Evolutionary conservation across 2,888 invertebrate species (phyloP), one percentile per base, ranked within the genome.

Genomic region (Desoria tigrina): DNA sequence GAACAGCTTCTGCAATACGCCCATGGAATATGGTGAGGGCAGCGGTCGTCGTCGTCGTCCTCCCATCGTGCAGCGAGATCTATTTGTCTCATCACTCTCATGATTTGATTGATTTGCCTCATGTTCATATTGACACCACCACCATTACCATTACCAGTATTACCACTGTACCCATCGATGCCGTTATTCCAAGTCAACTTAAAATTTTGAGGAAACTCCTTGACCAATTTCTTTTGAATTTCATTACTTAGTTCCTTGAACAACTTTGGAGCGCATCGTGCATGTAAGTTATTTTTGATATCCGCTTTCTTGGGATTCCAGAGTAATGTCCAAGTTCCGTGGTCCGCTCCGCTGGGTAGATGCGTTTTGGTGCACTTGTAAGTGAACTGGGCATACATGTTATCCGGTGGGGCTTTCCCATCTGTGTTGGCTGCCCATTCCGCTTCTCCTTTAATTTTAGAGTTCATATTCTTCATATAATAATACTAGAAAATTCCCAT

Each of bases 161-260:
- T n/a, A n/a, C n/a, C n/a, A n/a, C n/a, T n/a, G n/a, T n/a, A n/a
- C n/a, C n/a, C n/a, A n/a, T n/a, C n/a, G n/a, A n/a, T n/a, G n/a
- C 32, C 32, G 32, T 32, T 32, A 32, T 11, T 32, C 54, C 11
- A 54, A n/a, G n/a, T 6, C 2, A 54, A 1, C n/a, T 14, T 6
- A 21, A 54, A 54, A 54, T 54, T 26, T 18, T 27, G 26, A 1
- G 26, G 54, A 54, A 54, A 54, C 2, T 27, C 54, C 21, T 26
- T 9, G 18, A n/a, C 32, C n/a, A 54, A n/a, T 18, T 54, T 28
- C 18, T 28, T 18, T 54, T 54, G 54, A n/a, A 54, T 54, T 54
- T 54, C 11, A 28, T 54, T 54, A 18, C 54, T 54, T 2, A 54
- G 32, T 3, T 54, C 54, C 16, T 54, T 54, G 54, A 54, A 54